Conservation (phyloP, 2,113 vertebrate species). For the Eudorcas thomsonii region DNA sequence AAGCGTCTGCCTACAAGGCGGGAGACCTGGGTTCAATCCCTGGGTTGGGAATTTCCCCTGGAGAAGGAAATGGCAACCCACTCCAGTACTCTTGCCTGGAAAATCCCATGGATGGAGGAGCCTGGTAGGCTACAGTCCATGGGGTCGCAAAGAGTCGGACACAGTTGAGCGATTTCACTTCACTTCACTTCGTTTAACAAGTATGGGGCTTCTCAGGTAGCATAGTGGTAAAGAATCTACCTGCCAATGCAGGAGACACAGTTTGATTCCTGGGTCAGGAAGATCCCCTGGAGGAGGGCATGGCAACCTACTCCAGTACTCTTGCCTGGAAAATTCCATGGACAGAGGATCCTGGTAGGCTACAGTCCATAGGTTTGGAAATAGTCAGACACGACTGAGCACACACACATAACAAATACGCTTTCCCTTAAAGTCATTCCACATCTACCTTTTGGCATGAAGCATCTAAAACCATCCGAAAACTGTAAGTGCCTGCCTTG, state of each 20-base stretch:
- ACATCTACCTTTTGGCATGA: slow-evolving; percentile 25
- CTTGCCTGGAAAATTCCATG: background rate
- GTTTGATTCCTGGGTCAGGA: background rate
- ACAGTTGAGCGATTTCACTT: background rate
- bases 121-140: too few species aligned
- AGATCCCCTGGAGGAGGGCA: background rate
- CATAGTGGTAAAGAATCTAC: background rate
- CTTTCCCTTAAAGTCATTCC: slow-evolving; percentile 26
- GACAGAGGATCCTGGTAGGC: background rate
- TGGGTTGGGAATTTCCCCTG: too few species aligned
- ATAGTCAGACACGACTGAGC: background rate
- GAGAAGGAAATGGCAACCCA: too few species aligned
- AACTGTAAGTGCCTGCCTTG: background rate
- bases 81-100: too few species aligned
- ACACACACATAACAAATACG: background rate
- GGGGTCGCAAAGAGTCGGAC: too few species aligned
- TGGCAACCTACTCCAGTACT: background rate
- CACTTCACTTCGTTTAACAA: background rate
- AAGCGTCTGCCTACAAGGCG: too few species aligned
- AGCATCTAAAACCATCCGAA: background rate
- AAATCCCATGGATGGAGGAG: too few species aligned
- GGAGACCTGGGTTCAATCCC: too few species aligned
- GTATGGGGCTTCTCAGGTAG: background rate
- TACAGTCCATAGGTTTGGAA: background rate
- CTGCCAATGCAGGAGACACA: background rate